Base-by-base conservation (phyloP, 92 coral and sea anemone species). In the Montipora capitata region DNA sequence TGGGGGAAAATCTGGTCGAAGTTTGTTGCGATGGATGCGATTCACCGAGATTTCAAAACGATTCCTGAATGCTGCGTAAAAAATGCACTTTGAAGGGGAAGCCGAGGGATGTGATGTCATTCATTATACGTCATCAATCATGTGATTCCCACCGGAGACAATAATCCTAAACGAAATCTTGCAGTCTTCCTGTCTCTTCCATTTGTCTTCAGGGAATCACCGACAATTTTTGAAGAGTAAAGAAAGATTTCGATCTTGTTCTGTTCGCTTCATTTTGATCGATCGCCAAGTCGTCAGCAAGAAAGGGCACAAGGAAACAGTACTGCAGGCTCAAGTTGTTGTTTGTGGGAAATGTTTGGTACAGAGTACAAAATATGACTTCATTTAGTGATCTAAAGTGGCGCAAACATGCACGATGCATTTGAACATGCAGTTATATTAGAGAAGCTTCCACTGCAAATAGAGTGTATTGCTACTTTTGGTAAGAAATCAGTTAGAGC, bases 321-420 rank as follows among this genome's bases (percentile, higher is more conserved):
- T 57, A 72, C 68, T 78, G 91, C 89, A 56, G 93, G 92, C 92
- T 90, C 94, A 86, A 61, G 52, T 48, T 39, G 1, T 73, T 86
- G 88, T 72, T 74, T 79, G 27, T 74, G 65, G 40, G 35, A 17
- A 72, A 49, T 14, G 76, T 7, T 68, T 66, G 70, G 76, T 68
- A 38, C 1, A 54, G 41, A 4, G 56, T 9, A 45, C 76, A 10
- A 59, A 57, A 63, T 68, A 54, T 43, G 79, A 73, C 10, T 40
- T 49, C 44, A 72, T 68, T 63, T 80, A 3, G 14, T 73, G 87
- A 39, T 77, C n/a, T 49, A 27, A 49, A 62, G 78, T 85, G 75
- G 43, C 49, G 62, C 86, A 94, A 94, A 80, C 88, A 98, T 98
- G 99, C 99, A 98, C 88, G 99, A 98, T 98, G 99, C 99, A 61